Evolutionary conservation across 2,888 invertebrate species (phyloP).

Genomic region (Pseudococcus jackbeardsleyi): DNA sequence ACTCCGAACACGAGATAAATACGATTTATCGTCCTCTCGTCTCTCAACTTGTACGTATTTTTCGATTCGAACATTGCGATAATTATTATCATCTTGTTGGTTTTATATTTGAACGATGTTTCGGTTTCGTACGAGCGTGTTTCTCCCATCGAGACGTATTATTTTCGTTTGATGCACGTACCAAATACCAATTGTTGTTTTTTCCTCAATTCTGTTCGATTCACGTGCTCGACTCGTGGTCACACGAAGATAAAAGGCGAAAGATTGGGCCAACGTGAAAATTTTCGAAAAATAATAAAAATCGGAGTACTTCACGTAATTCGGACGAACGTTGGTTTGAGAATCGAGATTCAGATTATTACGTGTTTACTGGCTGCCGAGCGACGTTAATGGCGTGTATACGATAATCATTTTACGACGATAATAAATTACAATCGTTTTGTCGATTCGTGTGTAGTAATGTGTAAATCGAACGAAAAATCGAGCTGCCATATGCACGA

Average conservation of each 20-base stretch:
- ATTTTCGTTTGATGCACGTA: not conserved
- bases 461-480: conserved; percentile 1
- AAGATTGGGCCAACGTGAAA: not conserved
- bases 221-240: not conserved
- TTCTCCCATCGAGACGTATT: not conserved
- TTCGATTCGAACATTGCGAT: not conserved
- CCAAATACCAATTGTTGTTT: not conserved
- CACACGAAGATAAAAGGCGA: not conserved
- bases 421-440: conserved; percentile 24
- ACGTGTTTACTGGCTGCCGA: conserved; percentile 1
- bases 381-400: not conserved
- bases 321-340: not conserved
- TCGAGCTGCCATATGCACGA: not conserved
- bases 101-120: not conserved
- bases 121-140: not conserved
- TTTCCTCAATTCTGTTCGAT: not conserved
- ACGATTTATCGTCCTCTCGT: not conserved
- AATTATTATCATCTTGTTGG: not conserved
- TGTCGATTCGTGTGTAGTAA: not conserved
- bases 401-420: conserved; percentile 24
- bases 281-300: not conserved
- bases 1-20: not conserved
- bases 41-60: not conserved
- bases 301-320: not conserved
- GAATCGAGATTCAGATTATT: not conserved